Base-by-base conservation (phyloP, 2,797 vertebrate genomes). In the Oreochromis grahami region DNA sequence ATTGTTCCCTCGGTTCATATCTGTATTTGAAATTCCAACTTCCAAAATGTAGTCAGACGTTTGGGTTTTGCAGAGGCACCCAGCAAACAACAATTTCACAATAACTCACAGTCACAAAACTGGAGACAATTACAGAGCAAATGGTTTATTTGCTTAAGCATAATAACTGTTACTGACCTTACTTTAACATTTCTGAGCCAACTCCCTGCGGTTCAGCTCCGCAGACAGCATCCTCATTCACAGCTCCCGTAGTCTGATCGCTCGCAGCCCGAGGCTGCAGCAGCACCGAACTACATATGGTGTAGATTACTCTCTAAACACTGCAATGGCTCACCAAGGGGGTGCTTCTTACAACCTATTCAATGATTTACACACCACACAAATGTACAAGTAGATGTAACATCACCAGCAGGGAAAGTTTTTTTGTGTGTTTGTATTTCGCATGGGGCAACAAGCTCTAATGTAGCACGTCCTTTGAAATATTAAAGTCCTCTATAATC, bases 271-370 rank as follows among this genome's bases (percentile, higher is more conserved):
- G 60, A 78, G 83, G 89, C 85, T 81, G 68, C 82, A 68, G 80
- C 86, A 84, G 83, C 91, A 87, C 80, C 56, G n/a, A 15, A 56
- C 17, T 86, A 82, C 93, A 93, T 87, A 70, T 92, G 90, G 90
- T 91, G 81, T 92, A 81, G 77, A 93, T 94, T 94, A 93, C 78
- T 58, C 10, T 88, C 77, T 29, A 83, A 92, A 88, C 79, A 86
- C 76, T 84, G 34, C 70, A 65, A 15, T n/a, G 76, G 84, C 8
- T 80, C 48, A 45, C 81, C 43, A 51, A 86, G 43, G 68, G 74
- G 38, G 10, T 12, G 51, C 24, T 77, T 55, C n/a, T 58, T 77
- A 80, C 56, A 21, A 15, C 74, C 65, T 58, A 81, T 53, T 70
- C 45, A 83, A 51, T 38, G 38, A 87, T 81, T 32, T 38, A 63